Percentiles rank a stretch among this genome's conserved stretches.
Evolutionary conservation across 2,797 vertebrate genomes (phyloP).

Genomic region (Sebastes oblongus): DNA sequence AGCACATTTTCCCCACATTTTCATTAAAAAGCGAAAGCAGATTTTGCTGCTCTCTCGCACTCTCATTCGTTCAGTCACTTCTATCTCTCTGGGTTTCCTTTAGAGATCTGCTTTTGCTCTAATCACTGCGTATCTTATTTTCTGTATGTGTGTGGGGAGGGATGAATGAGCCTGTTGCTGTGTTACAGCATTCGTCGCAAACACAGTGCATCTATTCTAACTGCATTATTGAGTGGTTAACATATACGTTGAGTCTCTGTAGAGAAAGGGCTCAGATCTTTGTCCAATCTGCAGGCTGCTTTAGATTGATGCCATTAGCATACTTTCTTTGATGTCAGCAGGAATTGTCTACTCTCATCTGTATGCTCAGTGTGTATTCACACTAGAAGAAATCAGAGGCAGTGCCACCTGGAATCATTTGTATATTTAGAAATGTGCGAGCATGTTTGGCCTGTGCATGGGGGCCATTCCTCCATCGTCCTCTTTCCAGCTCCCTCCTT

Average conservation of each 20-base stretch:
- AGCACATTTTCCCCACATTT: conserved; percentile 37
- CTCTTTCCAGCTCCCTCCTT: conserved; percentile 17
- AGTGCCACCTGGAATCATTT: conserved; percentile 43
- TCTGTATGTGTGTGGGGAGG: background rate
- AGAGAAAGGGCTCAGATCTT: conserved; percentile 27
- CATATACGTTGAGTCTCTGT: conserved; percentile 32
- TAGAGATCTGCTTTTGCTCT: conserved; percentile 39
- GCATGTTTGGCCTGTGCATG: background rate
- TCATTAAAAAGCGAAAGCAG: conserved; percentile 63
- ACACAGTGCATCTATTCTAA: conserved; percentile 35
- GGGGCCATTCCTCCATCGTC: conserved; percentile 15
- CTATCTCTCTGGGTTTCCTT: conserved; percentile 10
- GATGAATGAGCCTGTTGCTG: conserved; percentile 62
- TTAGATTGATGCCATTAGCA: conserved; percentile 40
- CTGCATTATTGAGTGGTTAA: conserved; percentile 65
- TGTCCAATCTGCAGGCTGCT: conserved; percentile 17
- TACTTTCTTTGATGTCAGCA: conserved; percentile 58
- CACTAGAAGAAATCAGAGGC: conserved; percentile 8
- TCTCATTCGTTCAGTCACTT: conserved; percentile 11
- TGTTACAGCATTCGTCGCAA: conserved; percentile 40
- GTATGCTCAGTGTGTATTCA: conserved; percentile 25
- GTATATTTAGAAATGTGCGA: conserved; percentile 25
- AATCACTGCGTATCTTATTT: conserved; percentile 55
- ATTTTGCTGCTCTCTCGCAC: conserved; percentile 10
- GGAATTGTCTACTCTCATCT: conserved; percentile 41